Conservation (phyloP, 2,797 vertebrate species). For the Schizopygopsis malacanthus region DNA sequence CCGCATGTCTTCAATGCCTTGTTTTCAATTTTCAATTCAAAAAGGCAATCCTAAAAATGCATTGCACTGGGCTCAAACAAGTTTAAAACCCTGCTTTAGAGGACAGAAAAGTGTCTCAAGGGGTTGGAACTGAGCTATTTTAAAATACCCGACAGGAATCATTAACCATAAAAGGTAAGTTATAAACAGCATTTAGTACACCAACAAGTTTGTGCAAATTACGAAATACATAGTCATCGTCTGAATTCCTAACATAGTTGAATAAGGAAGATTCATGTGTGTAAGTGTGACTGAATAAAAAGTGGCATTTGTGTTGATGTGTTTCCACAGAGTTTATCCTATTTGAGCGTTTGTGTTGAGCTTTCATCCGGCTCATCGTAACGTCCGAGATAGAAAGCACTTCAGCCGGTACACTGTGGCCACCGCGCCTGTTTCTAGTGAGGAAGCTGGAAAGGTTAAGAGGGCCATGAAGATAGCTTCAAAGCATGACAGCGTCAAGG, state of each 20-base stretch:
- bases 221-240: not conserved
- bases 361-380: not conserved
- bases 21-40: not conserved
- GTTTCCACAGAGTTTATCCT: not conserved
- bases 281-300: not conserved
- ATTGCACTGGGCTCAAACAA: not conserved
- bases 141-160: not conserved
- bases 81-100: too few relatives aligned
- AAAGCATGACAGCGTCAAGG: not conserved
- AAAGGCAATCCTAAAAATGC: not conserved
- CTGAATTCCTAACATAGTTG: not conserved
- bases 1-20: not conserved
- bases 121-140: not conserved
- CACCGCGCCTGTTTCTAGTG: constrained; percentile 34
- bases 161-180: not conserved
- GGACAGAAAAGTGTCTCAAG: not conserved
- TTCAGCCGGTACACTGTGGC: not conserved
- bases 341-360: not conserved
- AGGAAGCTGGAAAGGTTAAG: constrained; percentile 15
- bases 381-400: not conserved
- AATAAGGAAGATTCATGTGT: not conserved
- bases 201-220: not conserved
- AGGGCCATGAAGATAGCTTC: not conserved
- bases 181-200: not conserved
- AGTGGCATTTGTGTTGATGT: not conserved